Evolutionary conservation across 2,113 vertebrate species (phyloP).

Genomic region (Scomber scombrus): DNA sequence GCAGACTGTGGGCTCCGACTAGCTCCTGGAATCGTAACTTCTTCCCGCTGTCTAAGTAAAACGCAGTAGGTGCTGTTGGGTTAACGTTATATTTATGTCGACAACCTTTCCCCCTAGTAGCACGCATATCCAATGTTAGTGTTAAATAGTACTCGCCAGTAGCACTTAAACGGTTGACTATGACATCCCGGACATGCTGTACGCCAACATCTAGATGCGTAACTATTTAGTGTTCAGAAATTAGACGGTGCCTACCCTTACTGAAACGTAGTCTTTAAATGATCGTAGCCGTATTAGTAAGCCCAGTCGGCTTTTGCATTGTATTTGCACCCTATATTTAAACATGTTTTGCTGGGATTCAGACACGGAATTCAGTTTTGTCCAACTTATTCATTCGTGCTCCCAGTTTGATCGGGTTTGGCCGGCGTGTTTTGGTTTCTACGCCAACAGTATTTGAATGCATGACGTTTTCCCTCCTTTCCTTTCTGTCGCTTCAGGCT

Average conservation of each 20-base stretch:
- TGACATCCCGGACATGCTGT: not conserved
- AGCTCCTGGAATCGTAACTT: constrained; percentile 36
- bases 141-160: not conserved
- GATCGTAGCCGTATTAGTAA: not conserved
- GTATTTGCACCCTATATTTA: accelerated
- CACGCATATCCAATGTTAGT: not conserved
- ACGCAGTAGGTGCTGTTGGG: accelerated
- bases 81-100: not conserved
- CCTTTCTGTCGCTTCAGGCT: constrained; percentile 29
- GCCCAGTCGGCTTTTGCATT: not conserved
- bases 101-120: accelerated
- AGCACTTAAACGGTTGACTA: not conserved
- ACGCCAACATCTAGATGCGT: not conserved
- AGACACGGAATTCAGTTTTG: too few species aligned
- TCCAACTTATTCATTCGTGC: not conserved
- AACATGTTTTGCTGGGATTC: accelerated
- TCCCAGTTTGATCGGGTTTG: not conserved
- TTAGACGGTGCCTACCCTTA: constrained; percentile 3
- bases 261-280: not conserved
- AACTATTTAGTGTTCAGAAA: not conserved
- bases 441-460: constrained; percentile 78
- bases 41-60: not conserved
- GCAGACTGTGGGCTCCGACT: constrained; percentile 44
- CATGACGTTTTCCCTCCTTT: constrained; percentile 83
- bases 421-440: constrained; percentile 19